Evolutionary conservation across 2,888 invertebrate species (phyloP).

Genomic region (Mythimna vitellina): DNA sequence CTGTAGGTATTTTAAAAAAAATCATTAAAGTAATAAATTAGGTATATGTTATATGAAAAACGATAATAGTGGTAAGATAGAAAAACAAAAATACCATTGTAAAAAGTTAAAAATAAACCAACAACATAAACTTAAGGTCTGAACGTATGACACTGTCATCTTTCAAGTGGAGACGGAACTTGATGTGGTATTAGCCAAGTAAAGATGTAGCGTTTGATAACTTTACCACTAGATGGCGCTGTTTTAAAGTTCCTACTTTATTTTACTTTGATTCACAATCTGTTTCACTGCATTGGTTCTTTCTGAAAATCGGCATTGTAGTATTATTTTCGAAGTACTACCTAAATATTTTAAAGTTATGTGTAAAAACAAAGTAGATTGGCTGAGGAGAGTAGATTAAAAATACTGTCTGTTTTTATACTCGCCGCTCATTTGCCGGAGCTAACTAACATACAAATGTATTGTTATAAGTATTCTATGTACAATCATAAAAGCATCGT

Average conservation of each 20-base stretch:
- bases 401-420: not conserved
- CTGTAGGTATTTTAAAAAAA: no score
- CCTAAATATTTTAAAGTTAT: not conserved
- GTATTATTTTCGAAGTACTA: not conserved
- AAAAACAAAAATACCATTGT: no score
- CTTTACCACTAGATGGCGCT: conserved; percentile 50
- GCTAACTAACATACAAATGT: not conserved
- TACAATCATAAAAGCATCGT: not conserved
- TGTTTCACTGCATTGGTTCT: not conserved
- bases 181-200: not conserved
- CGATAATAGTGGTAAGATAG: no score
- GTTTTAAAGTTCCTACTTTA: not conserved
- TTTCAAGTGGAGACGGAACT: conserved; percentile 30
- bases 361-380: not conserved
- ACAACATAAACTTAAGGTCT: not conserved
- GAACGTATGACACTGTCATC: conserved; percentile 44
- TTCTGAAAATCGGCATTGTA: conserved; percentile 2
- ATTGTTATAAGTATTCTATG: not conserved
- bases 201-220: not conserved
- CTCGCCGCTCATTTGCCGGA: not conserved
- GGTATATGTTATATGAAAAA: no score
- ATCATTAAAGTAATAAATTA: no score
- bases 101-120: no score
- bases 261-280: not conserved
- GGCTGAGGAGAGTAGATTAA: not conserved